A percentile compares a stretch with the other conserved stretches of the same genome.
These are phyloP conservation scores for Caerostris darwini DNA, from an alignment of 1,140 invertebrate genomes.

Conservation along the genomic window DNA sequence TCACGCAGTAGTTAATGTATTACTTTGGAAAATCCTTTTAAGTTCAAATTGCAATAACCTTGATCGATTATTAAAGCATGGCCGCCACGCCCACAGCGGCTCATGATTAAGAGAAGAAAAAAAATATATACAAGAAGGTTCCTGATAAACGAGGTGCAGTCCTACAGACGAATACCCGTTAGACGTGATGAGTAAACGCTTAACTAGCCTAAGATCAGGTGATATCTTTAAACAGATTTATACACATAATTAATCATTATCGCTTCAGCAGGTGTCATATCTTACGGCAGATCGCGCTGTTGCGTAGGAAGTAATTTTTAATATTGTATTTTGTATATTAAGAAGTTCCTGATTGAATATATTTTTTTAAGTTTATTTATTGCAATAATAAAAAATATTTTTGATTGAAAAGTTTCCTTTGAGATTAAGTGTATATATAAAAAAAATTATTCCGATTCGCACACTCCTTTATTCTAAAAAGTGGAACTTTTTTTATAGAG, in stretches of 20 bases:
- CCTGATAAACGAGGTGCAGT: conserved; percentile 34
- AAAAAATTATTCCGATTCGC: no score
- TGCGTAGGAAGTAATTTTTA: not conserved
- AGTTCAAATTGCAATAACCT: not conserved
- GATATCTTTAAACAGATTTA: not conserved
- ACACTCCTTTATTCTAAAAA: no score
- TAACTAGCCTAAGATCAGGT: not conserved
- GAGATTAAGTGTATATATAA: no score
- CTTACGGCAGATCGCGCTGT: not conserved
- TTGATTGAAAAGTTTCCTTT: no score
- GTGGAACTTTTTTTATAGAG: no score
- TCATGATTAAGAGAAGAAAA: not conserved
- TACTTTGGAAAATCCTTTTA: not conserved
- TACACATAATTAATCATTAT: not conserved
- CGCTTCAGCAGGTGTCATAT: not conserved
- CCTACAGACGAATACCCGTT: not conserved
- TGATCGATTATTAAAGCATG: not conserved
- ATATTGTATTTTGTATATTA: no score
- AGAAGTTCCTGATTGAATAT: no score
- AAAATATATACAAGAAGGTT: not conserved
- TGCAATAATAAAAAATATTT: no score
- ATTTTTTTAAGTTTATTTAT: no score
- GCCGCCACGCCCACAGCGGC: not conserved
- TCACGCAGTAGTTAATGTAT: not conserved
- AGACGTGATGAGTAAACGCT: not conserved